Evolutionary conservation across 2,113 vertebrate species (phyloP).

Genomic region (Menura novaehollandiae): DNA sequence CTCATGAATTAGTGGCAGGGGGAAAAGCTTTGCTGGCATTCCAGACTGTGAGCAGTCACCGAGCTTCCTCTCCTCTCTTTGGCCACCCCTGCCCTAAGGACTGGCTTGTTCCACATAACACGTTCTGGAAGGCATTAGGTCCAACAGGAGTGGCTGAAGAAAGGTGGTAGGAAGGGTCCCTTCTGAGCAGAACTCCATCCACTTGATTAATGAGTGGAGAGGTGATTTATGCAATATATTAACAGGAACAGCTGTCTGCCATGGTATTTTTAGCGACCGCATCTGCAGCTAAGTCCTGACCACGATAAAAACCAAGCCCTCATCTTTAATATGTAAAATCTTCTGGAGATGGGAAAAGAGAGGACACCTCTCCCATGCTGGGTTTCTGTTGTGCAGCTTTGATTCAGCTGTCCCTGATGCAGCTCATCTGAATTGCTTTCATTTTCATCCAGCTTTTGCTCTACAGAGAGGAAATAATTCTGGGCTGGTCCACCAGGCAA

Average conservation of each 20-base stretch:
- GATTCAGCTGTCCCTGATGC: background rate
- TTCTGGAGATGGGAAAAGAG: background rate
- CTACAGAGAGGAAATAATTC: background rate
- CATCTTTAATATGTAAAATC: background rate
- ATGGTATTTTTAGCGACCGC: background rate
- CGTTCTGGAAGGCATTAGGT: background rate
- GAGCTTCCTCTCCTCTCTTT: background rate
- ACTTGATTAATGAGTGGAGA: background rate
- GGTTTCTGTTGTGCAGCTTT: background rate
- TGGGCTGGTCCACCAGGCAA: background rate
- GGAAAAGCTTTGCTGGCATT: background rate
- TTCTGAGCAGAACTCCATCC: background rate
- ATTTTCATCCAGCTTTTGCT: background rate
- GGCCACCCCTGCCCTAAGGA: background rate
- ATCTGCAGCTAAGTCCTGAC: background rate
- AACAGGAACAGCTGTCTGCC: background rate
- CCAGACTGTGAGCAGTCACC: background rate
- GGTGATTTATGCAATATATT: background rate
- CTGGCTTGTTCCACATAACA: background rate
- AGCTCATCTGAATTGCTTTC: background rate
- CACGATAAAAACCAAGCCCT: background rate
- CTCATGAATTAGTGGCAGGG: background rate
- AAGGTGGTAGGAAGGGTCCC: background rate
- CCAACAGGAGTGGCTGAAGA: background rate
- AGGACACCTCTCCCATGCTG: background rate